Evolutionary conservation across 2,113 vertebrate species (phyloP).

Genomic region (Pterophyllum scalare): DNA sequence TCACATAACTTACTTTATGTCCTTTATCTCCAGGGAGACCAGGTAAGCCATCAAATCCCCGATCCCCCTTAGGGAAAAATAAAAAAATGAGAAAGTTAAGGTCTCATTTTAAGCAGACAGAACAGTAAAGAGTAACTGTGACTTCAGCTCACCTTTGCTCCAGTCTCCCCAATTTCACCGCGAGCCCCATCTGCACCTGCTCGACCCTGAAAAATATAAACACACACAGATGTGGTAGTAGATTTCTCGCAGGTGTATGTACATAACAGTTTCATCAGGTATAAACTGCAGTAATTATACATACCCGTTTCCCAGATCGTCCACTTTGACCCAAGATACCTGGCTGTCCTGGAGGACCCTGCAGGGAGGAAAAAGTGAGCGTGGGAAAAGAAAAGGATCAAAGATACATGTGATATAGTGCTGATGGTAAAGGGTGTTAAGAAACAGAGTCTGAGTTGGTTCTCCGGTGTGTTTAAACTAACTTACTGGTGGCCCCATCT

Average conservation of each 20-base stretch:
- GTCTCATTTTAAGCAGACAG: neutral
- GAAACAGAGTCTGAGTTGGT: neutral
- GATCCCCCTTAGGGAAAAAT: constrained; percentile 85
- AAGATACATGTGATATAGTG: neutral
- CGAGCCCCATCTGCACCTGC: constrained; percentile 90
- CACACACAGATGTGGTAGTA: neutral
- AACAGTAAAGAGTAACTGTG: neutral
- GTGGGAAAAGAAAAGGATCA: neutral
- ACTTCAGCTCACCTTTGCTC: constrained; percentile 85
- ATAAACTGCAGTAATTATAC: neutral
- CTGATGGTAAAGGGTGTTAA: neutral
- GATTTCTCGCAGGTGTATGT: neutral
- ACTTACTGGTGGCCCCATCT: constrained; percentile 88
- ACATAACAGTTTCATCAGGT: neutral
- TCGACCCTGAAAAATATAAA: constrained; percentile 83
- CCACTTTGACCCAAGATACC: constrained; percentile 76
- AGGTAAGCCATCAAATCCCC: constrained; percentile 96
- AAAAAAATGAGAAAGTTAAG: neutral
- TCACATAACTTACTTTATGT: constrained; percentile 70
- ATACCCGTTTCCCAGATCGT: constrained; percentile 77
- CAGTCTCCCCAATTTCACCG: constrained; percentile 91
- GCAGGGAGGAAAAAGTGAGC: neutral
- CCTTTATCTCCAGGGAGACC: constrained; percentile 85
- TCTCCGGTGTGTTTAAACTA: neutral
- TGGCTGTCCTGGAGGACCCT: constrained; percentile 73